phyloP scores from a whole-genome alignment of 23 tunicate species.

The Styela plicata region DNA sequence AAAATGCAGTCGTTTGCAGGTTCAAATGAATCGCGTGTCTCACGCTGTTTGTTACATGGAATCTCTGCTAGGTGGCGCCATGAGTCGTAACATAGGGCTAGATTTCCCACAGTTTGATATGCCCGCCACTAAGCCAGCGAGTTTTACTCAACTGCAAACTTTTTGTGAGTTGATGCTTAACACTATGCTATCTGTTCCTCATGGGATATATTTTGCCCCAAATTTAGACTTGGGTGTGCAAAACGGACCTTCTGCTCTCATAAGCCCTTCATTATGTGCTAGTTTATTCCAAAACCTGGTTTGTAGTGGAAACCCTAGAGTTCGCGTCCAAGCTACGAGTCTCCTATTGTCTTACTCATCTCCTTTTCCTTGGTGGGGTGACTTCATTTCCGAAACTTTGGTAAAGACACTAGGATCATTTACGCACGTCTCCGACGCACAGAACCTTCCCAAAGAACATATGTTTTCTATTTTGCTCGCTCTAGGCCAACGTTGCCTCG shows the following conservation, averaged over 20 bases:
- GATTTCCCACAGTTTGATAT: background rate
- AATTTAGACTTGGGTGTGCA: background rate
- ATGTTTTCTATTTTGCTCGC: conserved; percentile 4
- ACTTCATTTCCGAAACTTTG: background rate
- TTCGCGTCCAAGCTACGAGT: conserved; percentile 9
- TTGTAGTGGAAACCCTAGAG: conserved; percentile 18
- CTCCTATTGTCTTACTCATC: conserved; percentile 14
- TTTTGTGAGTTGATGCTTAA: conserved; percentile 21
- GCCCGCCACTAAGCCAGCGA: background rate
- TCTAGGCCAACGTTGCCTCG: conserved; percentile 21
- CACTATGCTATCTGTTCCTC: background rate
- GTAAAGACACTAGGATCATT: background rate
- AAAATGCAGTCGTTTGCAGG: conserved; percentile 10
- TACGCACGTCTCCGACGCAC: background rate
- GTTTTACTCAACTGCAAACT: conserved; percentile 2
- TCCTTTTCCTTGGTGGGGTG: conserved; percentile 10
- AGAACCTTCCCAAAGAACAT: background rate
- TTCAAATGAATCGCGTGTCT: background rate
- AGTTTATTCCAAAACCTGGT: background rate
- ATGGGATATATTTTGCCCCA: background rate
- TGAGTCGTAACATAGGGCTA: background rate
- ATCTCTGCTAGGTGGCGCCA: background rate
- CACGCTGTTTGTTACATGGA: conserved; percentile 14
- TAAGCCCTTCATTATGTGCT: background rate
- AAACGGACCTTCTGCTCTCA: background rate